Conservation (phyloP, 1,140 invertebrate species). For the Chrysopa pallens region DNA sequence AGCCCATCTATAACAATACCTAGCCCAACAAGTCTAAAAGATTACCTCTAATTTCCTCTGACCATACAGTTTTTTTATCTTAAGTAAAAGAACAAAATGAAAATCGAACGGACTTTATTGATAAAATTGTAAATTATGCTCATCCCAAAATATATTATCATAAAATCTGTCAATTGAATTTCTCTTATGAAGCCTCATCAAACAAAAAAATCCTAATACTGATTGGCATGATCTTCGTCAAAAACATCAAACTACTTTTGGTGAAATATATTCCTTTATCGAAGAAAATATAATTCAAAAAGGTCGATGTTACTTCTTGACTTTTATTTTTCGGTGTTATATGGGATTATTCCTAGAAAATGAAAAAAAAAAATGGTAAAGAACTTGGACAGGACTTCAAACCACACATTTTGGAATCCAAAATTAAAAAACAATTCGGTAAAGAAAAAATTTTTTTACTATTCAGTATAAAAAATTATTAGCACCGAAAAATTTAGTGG, state of each 20-base stretch:
- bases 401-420: slow-evolving; percentile 8
- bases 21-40: no score
- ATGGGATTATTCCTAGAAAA: slow-evolving; percentile 3
- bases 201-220: slow-evolving; percentile 4
- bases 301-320: slow-evolving; percentile 9
- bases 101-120: no score
- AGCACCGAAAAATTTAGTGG: no score
- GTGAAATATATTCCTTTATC: slow-evolving; percentile 10
- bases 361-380: no score
- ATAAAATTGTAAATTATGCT: slow-evolving; percentile 5
- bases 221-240: slow-evolving; percentile 8
- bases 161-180: slow-evolving; percentile 4
- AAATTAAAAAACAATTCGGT: slow-evolving; percentile 8
- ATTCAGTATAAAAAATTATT: no score
- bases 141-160: slow-evolving; percentile 5
- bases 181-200: slow-evolving; percentile 6
- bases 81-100: no score
- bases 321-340: slow-evolving; percentile 8
- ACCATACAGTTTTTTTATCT: no score
- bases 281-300: slow-evolving; percentile 10
- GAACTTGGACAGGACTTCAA: not conserved
- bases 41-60: no score
- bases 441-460: slow-evolving; percentile 1
- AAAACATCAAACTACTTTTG: slow-evolving; percentile 9
- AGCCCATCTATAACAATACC: no score